These are phyloP conservation scores for Schrankia costaestrigalis DNA, from an alignment of 2,888 invertebrate genomes.

Conservation along the genomic window DNA sequence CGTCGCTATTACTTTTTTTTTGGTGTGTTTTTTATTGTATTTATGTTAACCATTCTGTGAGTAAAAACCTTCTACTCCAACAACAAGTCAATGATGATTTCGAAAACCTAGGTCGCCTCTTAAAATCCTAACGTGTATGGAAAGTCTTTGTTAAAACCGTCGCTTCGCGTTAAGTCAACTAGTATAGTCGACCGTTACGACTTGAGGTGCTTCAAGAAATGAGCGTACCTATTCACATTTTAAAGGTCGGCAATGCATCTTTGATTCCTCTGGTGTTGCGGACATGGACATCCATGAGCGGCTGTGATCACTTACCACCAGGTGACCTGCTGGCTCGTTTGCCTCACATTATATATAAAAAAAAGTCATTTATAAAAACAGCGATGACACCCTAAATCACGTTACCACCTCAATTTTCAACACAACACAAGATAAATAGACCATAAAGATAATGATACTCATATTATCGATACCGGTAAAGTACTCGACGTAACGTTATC, in stretches of 20 bases:
- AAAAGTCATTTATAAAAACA: neutral
- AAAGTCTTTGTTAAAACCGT: no score
- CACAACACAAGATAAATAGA: conserved; percentile 4
- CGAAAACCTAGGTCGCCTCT: no score
- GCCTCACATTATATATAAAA: neutral
- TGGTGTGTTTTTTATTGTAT: no score
- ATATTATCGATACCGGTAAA: conserved; percentile 9
- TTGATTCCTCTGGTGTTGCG: neutral
- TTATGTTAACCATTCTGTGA: no score
- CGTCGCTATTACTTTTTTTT: no score
- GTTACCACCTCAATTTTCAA: conserved; percentile 1
- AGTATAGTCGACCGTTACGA: no score
- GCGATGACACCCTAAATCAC: neutral
- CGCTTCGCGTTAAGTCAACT: no score
- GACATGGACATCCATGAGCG: neutral
- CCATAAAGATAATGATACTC: conserved; percentile 8
- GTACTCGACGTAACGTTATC: conserved; percentile 6
- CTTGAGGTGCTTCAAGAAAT: no score
- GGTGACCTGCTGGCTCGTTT: neutral
- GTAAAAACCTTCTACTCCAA: no score
- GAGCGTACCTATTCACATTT: neutral
- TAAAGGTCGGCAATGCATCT: neutral
- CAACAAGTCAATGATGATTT: no score
- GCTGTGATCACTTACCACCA: neutral
- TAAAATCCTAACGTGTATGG: no score